Percentiles rank a stretch among this genome's conserved stretches.
phyloP scores from a whole-genome alignment of 2,888 invertebrate genomes.

The Napeogenes inachia region DNA sequence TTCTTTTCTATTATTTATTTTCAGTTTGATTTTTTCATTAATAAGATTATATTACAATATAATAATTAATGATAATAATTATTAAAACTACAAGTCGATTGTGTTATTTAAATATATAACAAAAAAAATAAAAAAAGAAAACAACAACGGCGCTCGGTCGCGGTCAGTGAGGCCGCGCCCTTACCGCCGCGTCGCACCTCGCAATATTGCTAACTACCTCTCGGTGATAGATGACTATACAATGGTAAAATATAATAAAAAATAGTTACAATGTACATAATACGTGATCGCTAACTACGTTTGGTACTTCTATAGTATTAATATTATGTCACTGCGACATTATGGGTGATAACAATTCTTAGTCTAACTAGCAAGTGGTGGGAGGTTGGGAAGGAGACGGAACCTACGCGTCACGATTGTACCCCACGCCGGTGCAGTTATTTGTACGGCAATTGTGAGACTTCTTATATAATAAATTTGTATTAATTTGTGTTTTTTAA shows the following conservation, averaged over 20 bases:
- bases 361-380: constrained; percentile 67
- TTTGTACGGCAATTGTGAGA: constrained; percentile 21
- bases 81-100: constrained; percentile 76
- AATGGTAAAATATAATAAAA: constrained; percentile 76
- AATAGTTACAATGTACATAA: constrained; percentile 75
- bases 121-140: constrained; percentile 66
- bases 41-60: constrained; percentile 79
- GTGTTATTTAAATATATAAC: constrained; percentile 77
- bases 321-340: constrained; percentile 49
- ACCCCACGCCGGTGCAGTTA: constrained; percentile 33
- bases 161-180: constrained; percentile 45
- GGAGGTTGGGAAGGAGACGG: constrained; percentile 49
- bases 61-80: constrained; percentile 77
- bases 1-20: constrained; percentile 75
- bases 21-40: constrained; percentile 77
- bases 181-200: constrained; percentile 54
- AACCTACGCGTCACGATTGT: constrained; percentile 54
- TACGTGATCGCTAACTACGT: constrained; percentile 74
- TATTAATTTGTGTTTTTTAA: constrained; percentile 12
- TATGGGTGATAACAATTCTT: constrained; percentile 47
- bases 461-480: constrained; percentile 13
- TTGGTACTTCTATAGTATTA: constrained; percentile 73
- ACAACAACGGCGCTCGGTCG: constrained; percentile 66
- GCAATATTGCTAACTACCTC: constrained; percentile 67
- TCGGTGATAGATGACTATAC: constrained; percentile 72